Percentiles rank a stretch among this genome's conserved stretches.
Evolutionary conservation across 2,113 vertebrate species (phyloP).

Genomic region (Actenoides lindsayi): DNA sequence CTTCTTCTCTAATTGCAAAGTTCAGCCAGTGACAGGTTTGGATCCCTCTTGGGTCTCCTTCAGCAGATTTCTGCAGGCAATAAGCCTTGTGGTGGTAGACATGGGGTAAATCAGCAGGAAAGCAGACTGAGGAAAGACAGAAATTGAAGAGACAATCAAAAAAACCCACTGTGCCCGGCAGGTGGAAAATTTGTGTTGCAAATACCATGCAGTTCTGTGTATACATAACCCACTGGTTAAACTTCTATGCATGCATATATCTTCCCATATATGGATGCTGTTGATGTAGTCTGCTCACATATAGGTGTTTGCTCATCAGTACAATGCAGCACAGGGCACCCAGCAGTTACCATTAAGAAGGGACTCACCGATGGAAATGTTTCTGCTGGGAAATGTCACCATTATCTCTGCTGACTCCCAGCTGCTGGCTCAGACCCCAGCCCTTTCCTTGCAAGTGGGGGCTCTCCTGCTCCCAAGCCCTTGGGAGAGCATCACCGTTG

Average conservation of each 20-base stretch:
- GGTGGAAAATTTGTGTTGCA: neutral
- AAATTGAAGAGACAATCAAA: neutral
- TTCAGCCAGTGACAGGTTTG: neutral
- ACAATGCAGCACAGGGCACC: neutral
- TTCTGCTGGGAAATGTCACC: neutral
- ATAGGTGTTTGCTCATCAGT: fast-evolving
- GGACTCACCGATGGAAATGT: neutral
- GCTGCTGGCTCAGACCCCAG: neutral
- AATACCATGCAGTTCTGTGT: neutral
- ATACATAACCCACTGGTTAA: neutral
- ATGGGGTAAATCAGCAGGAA: neutral
- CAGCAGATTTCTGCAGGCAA: neutral
- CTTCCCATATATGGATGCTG: too few relatives aligned
- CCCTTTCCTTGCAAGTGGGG: neutral
- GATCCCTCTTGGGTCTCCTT: neutral
- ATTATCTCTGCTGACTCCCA: neutral
- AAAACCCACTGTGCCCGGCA: neutral
- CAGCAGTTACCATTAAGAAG: neutral
- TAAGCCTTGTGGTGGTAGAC: neutral
- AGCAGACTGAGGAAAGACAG: neutral
- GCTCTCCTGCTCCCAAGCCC: neutral
- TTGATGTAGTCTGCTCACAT: fast-evolving
- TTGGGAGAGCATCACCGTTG: neutral
- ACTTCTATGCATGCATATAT: neutral
- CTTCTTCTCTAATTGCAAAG: neutral